These are phyloP conservation scores for Polietes domitor DNA, from an alignment of 2,888 invertebrate species.

Conservation along the genomic window DNA sequence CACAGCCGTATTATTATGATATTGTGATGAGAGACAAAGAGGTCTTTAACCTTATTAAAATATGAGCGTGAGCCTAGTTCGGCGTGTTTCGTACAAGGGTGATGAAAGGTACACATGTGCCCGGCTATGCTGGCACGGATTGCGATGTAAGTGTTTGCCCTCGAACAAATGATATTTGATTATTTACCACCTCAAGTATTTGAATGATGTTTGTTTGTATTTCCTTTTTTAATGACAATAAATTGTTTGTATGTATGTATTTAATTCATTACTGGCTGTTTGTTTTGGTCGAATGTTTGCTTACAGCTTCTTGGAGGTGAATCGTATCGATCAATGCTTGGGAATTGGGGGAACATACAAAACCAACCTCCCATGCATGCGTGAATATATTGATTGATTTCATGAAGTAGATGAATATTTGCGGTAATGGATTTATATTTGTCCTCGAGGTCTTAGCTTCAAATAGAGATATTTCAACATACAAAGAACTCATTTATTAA, in stretches of 20 bases:
- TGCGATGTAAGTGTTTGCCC: constrained; percentile 21
- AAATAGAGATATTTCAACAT: too few relatives aligned
- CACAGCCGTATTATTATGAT: too few relatives aligned
- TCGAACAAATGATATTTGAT: constrained; percentile 38
- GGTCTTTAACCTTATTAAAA: constrained; percentile 58
- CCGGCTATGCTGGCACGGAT: background rate
- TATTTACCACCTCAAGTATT: constrained; percentile 36
- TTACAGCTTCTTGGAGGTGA: background rate
- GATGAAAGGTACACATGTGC: constrained; percentile 50
- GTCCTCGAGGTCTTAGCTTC: too few relatives aligned
- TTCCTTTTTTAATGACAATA: background rate
- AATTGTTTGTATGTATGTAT: background rate
- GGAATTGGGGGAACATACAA: background rate
- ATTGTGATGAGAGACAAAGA: constrained; percentile 9
- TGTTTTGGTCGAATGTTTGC: background rate
- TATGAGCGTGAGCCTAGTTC: constrained; percentile 22
- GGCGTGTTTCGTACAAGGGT: background rate
- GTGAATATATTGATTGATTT: too few relatives aligned
- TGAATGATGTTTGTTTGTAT: constrained; percentile 22
- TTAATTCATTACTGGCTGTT: background rate
- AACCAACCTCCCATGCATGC: too few relatives aligned
- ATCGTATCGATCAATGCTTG: background rate
- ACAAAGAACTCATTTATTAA: too few relatives aligned
- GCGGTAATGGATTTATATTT: too few relatives aligned
- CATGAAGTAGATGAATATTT: too few relatives aligned